Evolutionary conservation across 2,888 invertebrate species (phyloP).

Genomic region (Ormyrus nitidulus): DNA sequence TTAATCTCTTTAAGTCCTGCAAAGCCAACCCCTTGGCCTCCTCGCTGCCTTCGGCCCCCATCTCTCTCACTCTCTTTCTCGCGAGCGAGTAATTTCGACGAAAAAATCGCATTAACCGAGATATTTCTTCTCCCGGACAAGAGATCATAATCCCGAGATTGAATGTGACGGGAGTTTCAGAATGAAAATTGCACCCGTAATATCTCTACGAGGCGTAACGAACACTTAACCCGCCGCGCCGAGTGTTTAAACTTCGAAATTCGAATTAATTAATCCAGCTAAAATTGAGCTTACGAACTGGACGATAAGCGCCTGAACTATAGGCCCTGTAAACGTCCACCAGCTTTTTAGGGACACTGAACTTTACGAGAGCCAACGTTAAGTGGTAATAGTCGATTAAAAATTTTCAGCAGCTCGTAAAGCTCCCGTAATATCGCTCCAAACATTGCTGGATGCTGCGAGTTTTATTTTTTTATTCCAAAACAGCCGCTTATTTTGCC

Average conservation of each 20-base stretch:
- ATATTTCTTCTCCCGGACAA: constrained; percentile 34
- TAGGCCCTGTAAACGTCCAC: constrained; percentile 42
- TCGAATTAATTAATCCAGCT: constrained; percentile 55
- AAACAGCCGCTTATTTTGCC: too few relatives aligned
- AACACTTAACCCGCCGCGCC: constrained; percentile 19
- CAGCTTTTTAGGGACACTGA: constrained; percentile 46
- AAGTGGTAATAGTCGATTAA: constrained; percentile 48
- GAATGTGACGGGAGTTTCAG: constrained; percentile 44
- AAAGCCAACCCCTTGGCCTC: constrained; percentile 26
- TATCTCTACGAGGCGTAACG: constrained; percentile 22
- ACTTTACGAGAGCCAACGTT: constrained; percentile 17
- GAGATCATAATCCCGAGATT: constrained; percentile 55
- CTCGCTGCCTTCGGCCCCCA: not conserved
- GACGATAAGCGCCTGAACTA: constrained; percentile 49
- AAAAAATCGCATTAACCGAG: constrained; percentile 45
- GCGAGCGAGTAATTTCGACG: constrained; percentile 31
- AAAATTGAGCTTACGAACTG: constrained; percentile 43
- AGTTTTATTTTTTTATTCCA: not conserved
- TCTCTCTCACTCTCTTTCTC: not conserved
- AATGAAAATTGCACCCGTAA: constrained; percentile 51
- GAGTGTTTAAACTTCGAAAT: constrained; percentile 55
- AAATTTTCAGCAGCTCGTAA: constrained; percentile 29
- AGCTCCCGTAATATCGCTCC: not conserved
- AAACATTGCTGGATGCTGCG: not conserved
- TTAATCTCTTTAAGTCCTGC: constrained; percentile 45